Percentiles rank a stretch among this genome's conserved stretches.
These are phyloP conservation scores for Papilio aristodemus DNA, from an alignment of 1,140 invertebrate species.

Conservation along the genomic window DNA sequence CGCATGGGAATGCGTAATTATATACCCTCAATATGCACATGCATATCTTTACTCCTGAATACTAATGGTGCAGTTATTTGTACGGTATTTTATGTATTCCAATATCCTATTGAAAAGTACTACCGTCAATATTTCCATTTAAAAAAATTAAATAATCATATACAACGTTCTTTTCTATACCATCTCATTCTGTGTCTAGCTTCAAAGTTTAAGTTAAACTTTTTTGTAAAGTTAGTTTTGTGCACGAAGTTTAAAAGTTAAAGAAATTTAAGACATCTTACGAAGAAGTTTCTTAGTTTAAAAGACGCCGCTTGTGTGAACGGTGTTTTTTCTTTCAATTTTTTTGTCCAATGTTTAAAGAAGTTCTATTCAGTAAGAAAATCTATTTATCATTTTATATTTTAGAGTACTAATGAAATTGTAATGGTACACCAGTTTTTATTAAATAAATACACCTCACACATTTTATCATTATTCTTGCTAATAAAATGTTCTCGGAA, in stretches of 20 bases:
- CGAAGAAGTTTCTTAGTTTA: neutral
- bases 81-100: neutral
- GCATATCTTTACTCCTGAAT: constrained; percentile 14
- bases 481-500: too few relatives aligned
- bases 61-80: constrained; percentile 2
- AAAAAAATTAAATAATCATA: neutral
- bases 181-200: neutral
- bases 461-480: too few relatives aligned
- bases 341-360: too few relatives aligned
- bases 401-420: too few relatives aligned
- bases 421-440: too few relatives aligned
- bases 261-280: neutral
- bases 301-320: too few relatives aligned
- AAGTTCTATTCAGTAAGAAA: too few relatives aligned
- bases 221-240: neutral
- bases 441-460: too few relatives aligned
- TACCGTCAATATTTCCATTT: neutral
- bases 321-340: too few relatives aligned
- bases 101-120: neutral
- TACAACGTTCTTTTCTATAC: neutral
- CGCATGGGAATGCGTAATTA: constrained; percentile 9
- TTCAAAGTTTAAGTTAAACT: neutral
- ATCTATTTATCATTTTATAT: too few relatives aligned
- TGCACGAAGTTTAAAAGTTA: neutral
- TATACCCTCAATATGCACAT: constrained; percentile 6